Evolutionary conservation across 2,113 vertebrate species (phyloP).

Genomic region (Scolopax mira): DNA sequence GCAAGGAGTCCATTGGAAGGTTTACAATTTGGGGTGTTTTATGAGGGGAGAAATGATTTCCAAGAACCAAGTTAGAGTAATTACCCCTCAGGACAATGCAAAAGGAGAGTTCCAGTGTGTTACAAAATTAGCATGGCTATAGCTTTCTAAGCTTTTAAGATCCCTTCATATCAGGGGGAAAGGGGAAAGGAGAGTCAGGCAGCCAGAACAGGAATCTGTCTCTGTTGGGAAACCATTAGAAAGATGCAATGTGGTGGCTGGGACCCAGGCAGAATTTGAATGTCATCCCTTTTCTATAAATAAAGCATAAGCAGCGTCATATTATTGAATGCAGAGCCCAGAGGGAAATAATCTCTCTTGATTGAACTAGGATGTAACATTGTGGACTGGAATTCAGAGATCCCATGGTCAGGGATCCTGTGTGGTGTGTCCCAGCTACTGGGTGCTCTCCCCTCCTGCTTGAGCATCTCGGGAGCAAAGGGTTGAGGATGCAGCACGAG

Average conservation of each 20-base stretch:
- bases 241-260: conserved; percentile 29
- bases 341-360: background rate
- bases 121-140: conserved; percentile 4
- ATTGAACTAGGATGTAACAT: background rate
- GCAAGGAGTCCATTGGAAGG: background rate
- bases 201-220: conserved; percentile 27
- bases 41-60: conserved; percentile 13
- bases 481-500: background rate
- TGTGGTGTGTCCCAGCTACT: background rate
- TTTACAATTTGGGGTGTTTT: conserved; percentile 1
- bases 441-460: background rate
- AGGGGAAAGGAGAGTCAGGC: conserved; percentile 10
- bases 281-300: conserved; percentile 14
- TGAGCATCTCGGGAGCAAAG: rapidly evolving
- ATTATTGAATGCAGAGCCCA: background rate
- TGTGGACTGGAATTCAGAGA: background rate
- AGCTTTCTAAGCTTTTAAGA: background rate
- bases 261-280: conserved; percentile 26
- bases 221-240: conserved; percentile 25
- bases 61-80: conserved; percentile 3
- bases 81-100: background rate
- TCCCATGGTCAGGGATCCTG: background rate
- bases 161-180: background rate
- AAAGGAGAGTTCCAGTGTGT: conserved; percentile 16
- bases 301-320: background rate